Evolutionary conservation across 2,797 vertebrate species (phyloP), one percentile per base, ranked within the genome.

Genomic region (Poeciliopsis gracilis): DNA sequence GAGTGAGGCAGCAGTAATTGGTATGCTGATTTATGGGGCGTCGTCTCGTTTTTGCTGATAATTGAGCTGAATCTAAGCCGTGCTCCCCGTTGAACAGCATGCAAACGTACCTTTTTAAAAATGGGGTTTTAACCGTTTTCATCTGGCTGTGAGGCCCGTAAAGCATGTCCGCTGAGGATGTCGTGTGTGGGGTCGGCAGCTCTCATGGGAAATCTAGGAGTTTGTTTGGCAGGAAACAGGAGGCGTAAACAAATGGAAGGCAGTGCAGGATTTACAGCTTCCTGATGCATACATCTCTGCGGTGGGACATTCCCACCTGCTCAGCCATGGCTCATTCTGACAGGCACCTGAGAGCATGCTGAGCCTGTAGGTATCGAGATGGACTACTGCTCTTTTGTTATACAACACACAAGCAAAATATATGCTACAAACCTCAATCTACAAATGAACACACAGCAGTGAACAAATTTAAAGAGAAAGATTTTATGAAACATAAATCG

Each of bases 151-250:
- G 84, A 73, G 8, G 78, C 81, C 88, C 70, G 57, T 94, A 92
- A 94, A 93, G 82, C 90, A 91, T 85, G 87, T 87, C 91, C 79
- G 75, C 84, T 76, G 88, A 88, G 79, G 82, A 86, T 30, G 55
- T 72, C 25, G 77, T 46, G 82, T 77, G 88, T 80, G 84, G 85
- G 87, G 82, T 79, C 38, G 33, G 82, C 67, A 45, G 78, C 82
- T 88, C 95, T 91, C 94, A 45, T 87, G 94, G 94, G 95, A 95
- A 95, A 95, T 95, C 92, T 95, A 88, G 80, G 86, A 91, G 91
- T 95, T 94, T 94, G 94, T 95, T 93, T 94, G 91, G 92, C 82
- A 88, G 91, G 90, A 95, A 95, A 94, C 91, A 92, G 94, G 92
- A 91, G 90, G 90, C 70, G 78, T 94, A 93, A 95, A 95, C 93